These are phyloP conservation scores for Verasper variegatus DNA, from an alignment of 2,113 vertebrate genomes.

Conservation along the genomic window DNA sequence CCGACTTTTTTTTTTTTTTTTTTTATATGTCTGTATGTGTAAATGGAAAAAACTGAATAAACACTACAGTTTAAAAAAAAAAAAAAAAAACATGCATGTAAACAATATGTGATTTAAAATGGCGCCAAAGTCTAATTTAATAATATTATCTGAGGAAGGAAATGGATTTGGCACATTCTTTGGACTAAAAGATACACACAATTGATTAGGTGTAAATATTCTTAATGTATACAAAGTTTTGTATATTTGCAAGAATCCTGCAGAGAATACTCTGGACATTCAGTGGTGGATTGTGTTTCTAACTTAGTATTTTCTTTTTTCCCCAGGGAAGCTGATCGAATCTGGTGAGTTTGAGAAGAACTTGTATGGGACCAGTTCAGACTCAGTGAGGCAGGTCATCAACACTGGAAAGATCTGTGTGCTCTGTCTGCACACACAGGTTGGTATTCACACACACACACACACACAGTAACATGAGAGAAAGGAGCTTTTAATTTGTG, in stretches of 20 bases:
- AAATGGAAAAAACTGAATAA: no score
- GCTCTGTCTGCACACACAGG: conserved; percentile 96
- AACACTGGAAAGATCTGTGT: conserved; percentile 98
- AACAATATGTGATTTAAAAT: no score
- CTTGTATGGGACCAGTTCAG: conserved; percentile 94
- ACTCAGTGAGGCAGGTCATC: conserved; percentile 96
- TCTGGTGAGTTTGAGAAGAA: conserved; percentile 98
- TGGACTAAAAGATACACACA: no score
- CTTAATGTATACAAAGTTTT: background rate
- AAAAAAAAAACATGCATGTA: no score
- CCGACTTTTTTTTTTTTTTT: no score
- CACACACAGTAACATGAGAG: background rate
- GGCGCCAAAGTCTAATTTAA: no score
- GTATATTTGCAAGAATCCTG: background rate
- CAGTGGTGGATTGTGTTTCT: background rate
- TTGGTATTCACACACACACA: conserved; percentile 60
- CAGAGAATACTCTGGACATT: background rate
- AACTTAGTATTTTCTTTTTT: background rate
- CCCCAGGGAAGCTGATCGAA: conserved; percentile 92
- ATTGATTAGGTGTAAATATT: no score
- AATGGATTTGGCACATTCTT: no score
- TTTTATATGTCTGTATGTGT: no score
- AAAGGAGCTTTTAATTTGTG: no score
- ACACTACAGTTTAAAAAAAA: no score
- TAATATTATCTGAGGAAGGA: no score